Percentiles rank a stretch among this genome's conserved stretches.
These are phyloP conservation scores for Limnothrissa miodon DNA, from an alignment of 2,113 vertebrate species.

Conservation along the genomic window DNA sequence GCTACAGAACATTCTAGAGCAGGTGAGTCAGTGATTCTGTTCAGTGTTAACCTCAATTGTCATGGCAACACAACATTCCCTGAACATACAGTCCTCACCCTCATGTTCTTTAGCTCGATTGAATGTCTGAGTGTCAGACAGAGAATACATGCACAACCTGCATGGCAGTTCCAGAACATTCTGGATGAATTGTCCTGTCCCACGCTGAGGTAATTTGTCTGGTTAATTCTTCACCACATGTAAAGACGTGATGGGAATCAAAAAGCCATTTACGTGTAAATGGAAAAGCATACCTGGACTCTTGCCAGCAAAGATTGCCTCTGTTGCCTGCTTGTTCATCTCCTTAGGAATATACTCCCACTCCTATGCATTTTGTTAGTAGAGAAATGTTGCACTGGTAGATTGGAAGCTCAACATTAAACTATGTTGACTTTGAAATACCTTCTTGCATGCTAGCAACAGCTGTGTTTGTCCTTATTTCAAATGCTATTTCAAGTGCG, in stretches of 20 bases:
- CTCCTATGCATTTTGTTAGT: too few relatives aligned
- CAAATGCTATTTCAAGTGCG: neutral
- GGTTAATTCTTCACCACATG: neutral
- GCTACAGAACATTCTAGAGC: conserved; percentile 94
- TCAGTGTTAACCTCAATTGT: neutral
- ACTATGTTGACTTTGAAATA: neutral
- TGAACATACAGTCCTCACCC: neutral
- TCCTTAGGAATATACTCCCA: neutral
- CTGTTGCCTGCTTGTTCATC: neutral
- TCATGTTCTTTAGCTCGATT: neutral
- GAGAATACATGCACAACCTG: neutral
- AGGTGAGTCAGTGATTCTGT: conserved; percentile 72
- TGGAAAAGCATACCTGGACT: neutral
- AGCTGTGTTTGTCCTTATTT: neutral
- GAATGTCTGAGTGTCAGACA: neutral
- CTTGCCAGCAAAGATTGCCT: neutral
- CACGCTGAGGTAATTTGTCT: conserved; percentile 1
- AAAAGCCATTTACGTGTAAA: neutral
- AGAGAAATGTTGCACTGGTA: neutral
- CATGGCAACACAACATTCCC: neutral
- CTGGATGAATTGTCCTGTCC: neutral
- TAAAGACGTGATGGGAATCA: neutral
- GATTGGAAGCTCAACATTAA: neutral
- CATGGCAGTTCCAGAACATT: neutral
- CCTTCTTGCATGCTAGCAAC: neutral